Base-by-base conservation (phyloP, 2,113 vertebrate genomes). In the Lagenorhynchus albirostris region DNA sequence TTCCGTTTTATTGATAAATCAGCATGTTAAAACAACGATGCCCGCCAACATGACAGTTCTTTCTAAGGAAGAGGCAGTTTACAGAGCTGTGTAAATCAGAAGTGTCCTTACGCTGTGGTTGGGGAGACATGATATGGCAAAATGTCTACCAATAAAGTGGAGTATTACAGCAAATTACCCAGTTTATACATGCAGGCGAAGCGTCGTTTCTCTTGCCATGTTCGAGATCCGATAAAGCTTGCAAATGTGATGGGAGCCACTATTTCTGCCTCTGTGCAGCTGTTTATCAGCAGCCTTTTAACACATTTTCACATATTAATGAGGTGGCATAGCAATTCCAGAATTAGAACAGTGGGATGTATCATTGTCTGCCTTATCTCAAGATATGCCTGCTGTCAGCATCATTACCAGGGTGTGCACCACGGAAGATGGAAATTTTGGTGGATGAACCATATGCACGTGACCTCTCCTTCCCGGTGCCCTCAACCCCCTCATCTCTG, bases 301-400 rank as follows among this genome's bases (percentile, higher is more conserved):
- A 95, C 98, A 97, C 97, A 96, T 97, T 95, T 97, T 47, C 97
- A 95, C 96, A 68, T 97, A 97, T 98, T 97, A 97, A 98, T 97
- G 98, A 97, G 93, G 96, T 94, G 93, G 96, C 93, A 65, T 53
- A 93, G 89, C 95, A 63, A 91, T 68, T 97, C 96, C 95, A 68
- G 93, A 97, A 97, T 97, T 97, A 97, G 98, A 95, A 95, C 95
- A 96, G 93, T 88, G 96, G 93, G 81, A 31, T 84, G 55, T 33
- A 79, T 93, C 93, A 83, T 94, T 94, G 97, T 97, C 95, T 96
- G 96, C 62, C 91, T 94, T 94, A 68, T 93, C 81, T 55, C 91
- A 89, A 91, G 93, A 84, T 38, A 12, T 1, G 86, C 77, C 62
- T 81, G 89, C 95, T 93, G 91, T 94, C 95, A 89, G 93, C 82